A percentile compares a stretch with the other conserved stretches of the same genome.
Conservation (phyloP, 1,140 invertebrate genomes). For the Drosophila watanabei region DNA sequence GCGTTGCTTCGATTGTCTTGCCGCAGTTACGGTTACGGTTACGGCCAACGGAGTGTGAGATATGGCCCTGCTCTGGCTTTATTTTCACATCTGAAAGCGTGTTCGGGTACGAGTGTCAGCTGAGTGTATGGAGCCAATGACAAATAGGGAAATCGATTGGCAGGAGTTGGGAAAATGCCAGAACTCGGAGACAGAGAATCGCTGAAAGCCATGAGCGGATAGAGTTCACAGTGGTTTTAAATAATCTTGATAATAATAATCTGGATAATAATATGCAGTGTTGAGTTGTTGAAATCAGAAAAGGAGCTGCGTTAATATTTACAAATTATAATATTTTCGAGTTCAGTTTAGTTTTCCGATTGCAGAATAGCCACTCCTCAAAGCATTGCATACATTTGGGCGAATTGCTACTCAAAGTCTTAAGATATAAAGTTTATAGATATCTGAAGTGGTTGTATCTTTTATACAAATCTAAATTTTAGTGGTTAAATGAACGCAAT, state of each 20-base stretch:
- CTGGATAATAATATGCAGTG: background rate
- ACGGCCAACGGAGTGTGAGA: conserved; percentile 30
- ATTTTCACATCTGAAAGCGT: conserved; percentile 20
- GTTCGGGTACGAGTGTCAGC: conserved; percentile 2
- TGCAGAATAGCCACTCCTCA: background rate
- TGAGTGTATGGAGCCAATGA: conserved; percentile 9
- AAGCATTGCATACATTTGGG: background rate
- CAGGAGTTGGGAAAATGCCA: background rate
- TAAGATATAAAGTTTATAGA: too few species aligned
- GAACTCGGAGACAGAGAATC: background rate
- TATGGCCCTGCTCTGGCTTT: conserved; percentile 15
- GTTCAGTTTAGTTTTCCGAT: too few species aligned
- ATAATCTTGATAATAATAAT: conserved; percentile 7
- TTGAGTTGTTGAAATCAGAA: background rate
- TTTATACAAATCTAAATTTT: background rate
- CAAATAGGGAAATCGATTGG: conserved; percentile 24
- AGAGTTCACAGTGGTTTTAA: background rate
- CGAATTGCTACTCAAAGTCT: background rate
- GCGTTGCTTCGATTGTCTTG: conserved; percentile 35
- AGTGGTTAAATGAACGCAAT: too few species aligned
- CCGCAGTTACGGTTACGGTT: conserved; percentile 40
- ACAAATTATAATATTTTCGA: background rate
- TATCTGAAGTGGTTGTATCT: background rate
- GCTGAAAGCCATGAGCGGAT: background rate
- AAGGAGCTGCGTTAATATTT: too few species aligned